Conservation (phyloP, 2,888 invertebrate genomes). For the Nesidiocoris tenuis region DNA sequence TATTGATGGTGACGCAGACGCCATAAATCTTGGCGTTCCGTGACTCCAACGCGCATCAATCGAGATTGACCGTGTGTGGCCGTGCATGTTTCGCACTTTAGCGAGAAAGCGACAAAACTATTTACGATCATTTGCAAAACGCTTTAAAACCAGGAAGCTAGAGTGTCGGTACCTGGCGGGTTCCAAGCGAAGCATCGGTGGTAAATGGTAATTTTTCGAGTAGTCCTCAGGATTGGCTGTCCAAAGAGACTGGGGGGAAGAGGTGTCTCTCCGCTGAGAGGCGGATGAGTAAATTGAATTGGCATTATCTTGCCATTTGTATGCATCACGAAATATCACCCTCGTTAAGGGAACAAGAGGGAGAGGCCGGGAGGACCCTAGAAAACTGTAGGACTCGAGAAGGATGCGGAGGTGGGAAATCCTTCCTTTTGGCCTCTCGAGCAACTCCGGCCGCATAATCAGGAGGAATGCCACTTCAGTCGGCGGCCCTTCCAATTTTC, state of each 20-base stretch:
- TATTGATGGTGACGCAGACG: background rate
- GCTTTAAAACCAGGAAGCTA: background rate
- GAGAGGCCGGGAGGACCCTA: slow-evolving; percentile 15
- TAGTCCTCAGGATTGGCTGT: background rate
- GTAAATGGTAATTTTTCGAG: background rate
- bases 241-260: background rate
- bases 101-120: background rate
- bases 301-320: slow-evolving; percentile 42
- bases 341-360: slow-evolving; percentile 42
- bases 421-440: slow-evolving; percentile 15
- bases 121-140: background rate
- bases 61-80: background rate
- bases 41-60: background rate
- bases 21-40: background rate
- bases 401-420: background rate
- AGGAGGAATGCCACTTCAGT: slow-evolving; percentile 10
- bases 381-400: background rate
- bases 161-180: background rate
- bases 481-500: background rate
- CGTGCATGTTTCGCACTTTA: background rate
- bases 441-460: slow-evolving; percentile 31
- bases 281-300: slow-evolving; percentile 42
- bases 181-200: background rate
- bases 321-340: slow-evolving; percentile 43
- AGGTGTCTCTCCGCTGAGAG: background rate